Evolutionary conservation across 2,797 vertebrate species (phyloP).

Genomic region (Muscicapa striata): DNA sequence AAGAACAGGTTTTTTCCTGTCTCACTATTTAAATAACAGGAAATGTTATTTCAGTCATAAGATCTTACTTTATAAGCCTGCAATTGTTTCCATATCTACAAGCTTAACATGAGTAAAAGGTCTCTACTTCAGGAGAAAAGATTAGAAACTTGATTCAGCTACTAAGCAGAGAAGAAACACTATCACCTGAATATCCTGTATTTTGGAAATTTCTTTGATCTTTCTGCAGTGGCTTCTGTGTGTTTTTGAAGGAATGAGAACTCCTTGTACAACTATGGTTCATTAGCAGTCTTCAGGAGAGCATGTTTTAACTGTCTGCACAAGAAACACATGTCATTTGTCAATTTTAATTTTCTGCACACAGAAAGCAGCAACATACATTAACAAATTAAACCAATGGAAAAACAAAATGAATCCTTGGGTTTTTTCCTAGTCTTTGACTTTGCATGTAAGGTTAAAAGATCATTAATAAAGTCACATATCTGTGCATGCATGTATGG

Average conservation of each 20-base stretch:
- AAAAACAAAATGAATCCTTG: neutral
- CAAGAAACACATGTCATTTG: accelerated
- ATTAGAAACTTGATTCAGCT: neutral
- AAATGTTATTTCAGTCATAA: neutral
- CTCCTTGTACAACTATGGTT: neutral
- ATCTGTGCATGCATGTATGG: neutral
- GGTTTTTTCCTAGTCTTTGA: neutral
- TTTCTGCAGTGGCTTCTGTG: neutral
- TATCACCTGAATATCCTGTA: neutral
- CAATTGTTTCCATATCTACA: neutral
- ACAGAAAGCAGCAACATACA: neutral
- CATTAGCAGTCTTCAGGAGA: neutral
- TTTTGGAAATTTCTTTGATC: neutral
- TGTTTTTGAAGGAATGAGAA: neutral
- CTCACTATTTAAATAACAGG: neutral
- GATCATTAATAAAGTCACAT: neutral
- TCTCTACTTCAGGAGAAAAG: neutral
- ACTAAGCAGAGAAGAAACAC: neutral
- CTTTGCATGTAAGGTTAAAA: neutral
- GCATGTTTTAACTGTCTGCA: neutral
- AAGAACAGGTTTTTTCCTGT: neutral
- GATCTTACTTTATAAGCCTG: neutral
- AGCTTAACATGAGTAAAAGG: neutral
- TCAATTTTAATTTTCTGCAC: neutral
- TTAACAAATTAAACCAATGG: neutral